Evolutionary conservation across 2,113 vertebrate species (phyloP).

Genomic region (Nestor notabilis): DNA sequence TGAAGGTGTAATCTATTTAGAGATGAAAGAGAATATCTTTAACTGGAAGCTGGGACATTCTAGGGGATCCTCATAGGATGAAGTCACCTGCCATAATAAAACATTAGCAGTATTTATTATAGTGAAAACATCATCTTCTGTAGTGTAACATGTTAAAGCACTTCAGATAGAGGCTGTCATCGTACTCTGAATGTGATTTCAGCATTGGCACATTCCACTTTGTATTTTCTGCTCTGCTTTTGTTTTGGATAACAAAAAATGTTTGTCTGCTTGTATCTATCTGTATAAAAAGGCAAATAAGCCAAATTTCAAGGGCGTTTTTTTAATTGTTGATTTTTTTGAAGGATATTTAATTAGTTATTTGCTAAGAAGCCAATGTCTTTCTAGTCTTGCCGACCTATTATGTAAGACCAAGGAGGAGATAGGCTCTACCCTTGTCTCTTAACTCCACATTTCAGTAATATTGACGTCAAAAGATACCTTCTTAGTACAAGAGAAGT

Average conservation of each 20-base stretch:
- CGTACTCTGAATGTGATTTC: background rate
- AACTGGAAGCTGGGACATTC: background rate
- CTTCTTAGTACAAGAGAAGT: background rate
- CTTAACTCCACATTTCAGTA: background rate
- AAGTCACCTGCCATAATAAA: background rate
- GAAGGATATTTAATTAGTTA: background rate
- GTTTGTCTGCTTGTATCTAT: background rate
- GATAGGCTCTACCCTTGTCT: background rate
- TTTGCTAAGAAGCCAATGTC: background rate
- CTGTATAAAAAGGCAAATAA: background rate
- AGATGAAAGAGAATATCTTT: conserved; percentile 17
- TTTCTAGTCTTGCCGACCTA: background rate
- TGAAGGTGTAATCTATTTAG: conserved; percentile 45
- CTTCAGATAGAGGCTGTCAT: background rate
- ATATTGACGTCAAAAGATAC: background rate
- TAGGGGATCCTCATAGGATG: background rate
- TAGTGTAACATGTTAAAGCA: background rate
- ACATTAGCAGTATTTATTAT: background rate
- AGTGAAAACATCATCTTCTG: background rate
- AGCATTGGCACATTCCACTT: background rate
- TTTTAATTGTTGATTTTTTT: background rate
- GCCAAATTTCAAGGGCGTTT: background rate
- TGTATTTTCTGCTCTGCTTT: background rate
- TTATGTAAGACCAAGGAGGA: background rate
- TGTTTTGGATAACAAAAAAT: background rate